Evolutionary conservation across 1,140 invertebrate genomes (phyloP), one percentile per base, ranked within the genome.

Genomic region (Kradibia gibbosae): DNA sequence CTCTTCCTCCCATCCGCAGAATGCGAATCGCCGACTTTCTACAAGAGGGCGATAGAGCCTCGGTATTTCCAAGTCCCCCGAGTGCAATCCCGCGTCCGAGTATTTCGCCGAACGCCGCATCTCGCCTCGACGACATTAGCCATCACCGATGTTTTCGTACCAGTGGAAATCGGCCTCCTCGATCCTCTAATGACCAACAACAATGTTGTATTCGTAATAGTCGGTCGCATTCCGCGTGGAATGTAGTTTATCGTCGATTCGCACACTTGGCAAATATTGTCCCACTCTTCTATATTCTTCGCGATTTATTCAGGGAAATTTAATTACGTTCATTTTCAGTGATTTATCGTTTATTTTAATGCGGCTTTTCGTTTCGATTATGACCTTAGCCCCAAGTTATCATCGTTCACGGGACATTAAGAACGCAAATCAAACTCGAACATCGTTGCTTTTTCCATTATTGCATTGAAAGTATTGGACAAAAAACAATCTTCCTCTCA

Each of bases 241-340:
- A 67, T 67, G 39, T 42, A 39, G 20, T 45, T 70, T 42, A 70
- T 42, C 36, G 34, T 39, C 39, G 28, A 39, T n/a, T 36, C 11
- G 25, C 25, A 17, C 31, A 39, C 0, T 36, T n/a, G 31, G 72
- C 17, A 45, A 76, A 31, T 71, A 42, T 48, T 77, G 48, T 25
- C 13, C 39, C 48, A 36, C 53, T n/a, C n/a, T 80, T 62, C 45
- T 11, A 31, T 17, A 48, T 48, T 73, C 28, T 79, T 80, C 39
- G 55, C 45, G 28, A 73, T 73, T 62, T n/a, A 80, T 62, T 73
- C 28, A 28, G 70, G 48, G 55, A 73, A 80, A 80, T 20, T 62
- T 73, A 45, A 73, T 73, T 48, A 20, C 78, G 4, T 57, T 57
- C 28, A 10, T 57, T 79, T 57, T 42, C 36, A 22, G 25, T 8